phyloP scores from a whole-genome alignment of 2,888 invertebrate species.

The Philonicus albiceps region DNA sequence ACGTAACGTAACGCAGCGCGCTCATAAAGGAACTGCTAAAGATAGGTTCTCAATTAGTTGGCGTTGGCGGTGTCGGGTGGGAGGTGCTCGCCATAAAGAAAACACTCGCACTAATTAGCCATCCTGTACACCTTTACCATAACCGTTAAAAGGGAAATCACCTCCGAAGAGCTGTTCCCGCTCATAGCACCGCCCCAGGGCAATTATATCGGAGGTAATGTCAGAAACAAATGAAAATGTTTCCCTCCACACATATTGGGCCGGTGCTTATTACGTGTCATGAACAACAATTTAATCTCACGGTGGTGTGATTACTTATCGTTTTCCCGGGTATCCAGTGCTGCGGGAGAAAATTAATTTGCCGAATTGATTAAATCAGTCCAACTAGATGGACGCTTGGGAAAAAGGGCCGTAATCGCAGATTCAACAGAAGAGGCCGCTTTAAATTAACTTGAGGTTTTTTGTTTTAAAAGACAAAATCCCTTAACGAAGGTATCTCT shows the following conservation, averaged over 20 bases:
- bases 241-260: slow-evolving; percentile 5
- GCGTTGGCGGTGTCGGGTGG: not conserved
- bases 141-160: slow-evolving; percentile 15
- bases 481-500: too few relatives aligned
- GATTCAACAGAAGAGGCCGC: not conserved
- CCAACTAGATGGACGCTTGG: not conserved
- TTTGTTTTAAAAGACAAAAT: too few relatives aligned
- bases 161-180: not conserved
- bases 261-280: slow-evolving; percentile 10
- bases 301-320: slow-evolving; percentile 23
- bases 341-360: not conserved
- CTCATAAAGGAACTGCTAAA: not conserved
- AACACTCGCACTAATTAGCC: slow-evolving; percentile 11
- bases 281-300: slow-evolving; percentile 19
- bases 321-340: not conserved
- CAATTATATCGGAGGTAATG: slow-evolving; percentile 7
- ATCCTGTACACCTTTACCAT: not conserved
- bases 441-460: too few relatives aligned
- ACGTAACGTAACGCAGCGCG: not conserved
- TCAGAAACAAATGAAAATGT: slow-evolving; percentile 20
- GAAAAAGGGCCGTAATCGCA: not conserved
- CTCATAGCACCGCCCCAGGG: not conserved
- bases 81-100: not conserved
- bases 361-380: slow-evolving; percentile 2
- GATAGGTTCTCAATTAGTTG: not conserved